Conservation (phyloP, 2,113 vertebrate genomes). For the Salvator merianae region DNA sequence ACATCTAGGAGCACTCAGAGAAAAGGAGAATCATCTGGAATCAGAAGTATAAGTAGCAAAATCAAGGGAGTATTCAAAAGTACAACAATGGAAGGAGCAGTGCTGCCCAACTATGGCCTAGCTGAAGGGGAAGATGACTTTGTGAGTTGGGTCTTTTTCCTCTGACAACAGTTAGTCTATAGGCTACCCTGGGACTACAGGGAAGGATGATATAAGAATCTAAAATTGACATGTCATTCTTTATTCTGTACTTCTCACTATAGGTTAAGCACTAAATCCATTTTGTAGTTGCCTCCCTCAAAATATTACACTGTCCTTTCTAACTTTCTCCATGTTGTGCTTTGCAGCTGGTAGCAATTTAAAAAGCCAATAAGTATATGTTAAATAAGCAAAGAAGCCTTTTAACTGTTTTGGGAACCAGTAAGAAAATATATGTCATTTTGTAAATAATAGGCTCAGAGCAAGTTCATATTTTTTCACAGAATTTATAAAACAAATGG, state of each 20-base stretch:
- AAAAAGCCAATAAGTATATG: background rate
- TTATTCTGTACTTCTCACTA: background rate
- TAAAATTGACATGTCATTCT: background rate
- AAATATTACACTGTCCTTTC: background rate
- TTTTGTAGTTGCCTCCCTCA: background rate
- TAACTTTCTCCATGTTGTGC: background rate
- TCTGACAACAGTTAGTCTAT: background rate
- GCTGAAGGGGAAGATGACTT: slow-evolving; percentile 83
- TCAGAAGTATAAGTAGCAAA: slow-evolving; percentile 92
- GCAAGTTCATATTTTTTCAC: background rate
- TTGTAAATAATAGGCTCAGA: background rate
- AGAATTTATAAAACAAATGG: background rate
- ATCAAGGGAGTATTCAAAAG: slow-evolving; percentile 97
- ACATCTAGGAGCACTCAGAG: slow-evolving; percentile 82
- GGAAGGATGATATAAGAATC: too few species aligned
- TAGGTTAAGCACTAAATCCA: too few species aligned
- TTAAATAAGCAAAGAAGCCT: background rate
- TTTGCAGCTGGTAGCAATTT: background rate
- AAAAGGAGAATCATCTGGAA: slow-evolving; percentile 91
- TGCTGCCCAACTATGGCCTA: slow-evolving; percentile 82
- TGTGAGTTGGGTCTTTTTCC: slow-evolving; percentile 73
- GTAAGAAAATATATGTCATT: background rate
- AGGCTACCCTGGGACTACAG: too few species aligned
- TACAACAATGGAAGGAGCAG: slow-evolving; percentile 90
- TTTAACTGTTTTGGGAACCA: background rate